Evolutionary conservation across 1,140 invertebrate species (phyloP), one percentile per base, ranked within the genome.

Genomic region (Limonius californicus): DNA sequence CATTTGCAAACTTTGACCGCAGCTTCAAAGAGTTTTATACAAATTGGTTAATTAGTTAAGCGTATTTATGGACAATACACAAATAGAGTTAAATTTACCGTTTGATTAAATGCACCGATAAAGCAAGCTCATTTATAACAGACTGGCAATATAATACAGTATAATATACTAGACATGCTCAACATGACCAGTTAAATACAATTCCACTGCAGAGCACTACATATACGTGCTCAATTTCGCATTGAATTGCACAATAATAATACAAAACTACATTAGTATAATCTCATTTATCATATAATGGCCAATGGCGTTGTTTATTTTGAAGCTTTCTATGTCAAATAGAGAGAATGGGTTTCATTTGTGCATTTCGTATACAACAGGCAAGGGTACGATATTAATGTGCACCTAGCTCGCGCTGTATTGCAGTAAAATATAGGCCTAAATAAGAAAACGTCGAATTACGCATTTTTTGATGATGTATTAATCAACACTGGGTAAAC

Each of bases 201-300:
- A 11, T 39, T 50, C 16, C 45, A 21, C 8, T 50, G 16, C 20
- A 50, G 16, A 45, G 14, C 19, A 14, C 20, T 15, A 18, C 16
- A 19, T 21, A 50, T 50, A 50, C 45, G 45, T 50, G 45, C 45
- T 21, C 45, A 50, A 50, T 50, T 50, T 50, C 9, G 16, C 45
- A 50, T 1, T 18, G 20, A 50, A 50, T 50, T 50, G 16, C 20
- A 50, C 45, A 21, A 21, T 21, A 21, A 19, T 18, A 18, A 19
- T 50, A 21, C 45, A 39, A 39, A n/a, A 39, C 35, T 39, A 14
- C 35, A 39, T 39, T 39, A 50, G 45, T 50, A 18, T 18, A 21
- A 50, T 50, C n/a, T 50, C 20, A 50, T 19, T 50, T 50, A 21
- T 50, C 16, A 19, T 50, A 19, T 50, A 6, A 50, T 50, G 9